phyloP scores from a whole-genome alignment of 1,140 invertebrate species.

The Idris sp. region DNA sequence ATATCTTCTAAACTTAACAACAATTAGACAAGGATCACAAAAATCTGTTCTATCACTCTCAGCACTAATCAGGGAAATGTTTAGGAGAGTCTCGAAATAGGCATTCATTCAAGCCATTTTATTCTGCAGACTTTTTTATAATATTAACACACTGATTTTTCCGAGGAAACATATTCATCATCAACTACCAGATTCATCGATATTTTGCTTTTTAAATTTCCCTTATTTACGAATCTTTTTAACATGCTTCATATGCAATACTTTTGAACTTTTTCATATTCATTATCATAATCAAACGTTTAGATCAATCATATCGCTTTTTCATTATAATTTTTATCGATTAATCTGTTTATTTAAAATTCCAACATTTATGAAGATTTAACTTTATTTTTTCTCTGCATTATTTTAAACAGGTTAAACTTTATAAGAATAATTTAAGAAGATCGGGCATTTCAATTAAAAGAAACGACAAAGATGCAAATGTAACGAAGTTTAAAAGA shows the following conservation, averaged over 20 bases:
- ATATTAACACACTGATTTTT: constrained; percentile 61
- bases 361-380: background rate
- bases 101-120: constrained; percentile 52
- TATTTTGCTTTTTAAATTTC: constrained; percentile 55
- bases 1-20: constrained; percentile 52
- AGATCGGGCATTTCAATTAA: constrained; percentile 37
- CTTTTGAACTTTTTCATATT: constrained; percentile 49
- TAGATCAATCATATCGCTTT: constrained; percentile 49
- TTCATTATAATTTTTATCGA: constrained; percentile 45
- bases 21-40: constrained; percentile 52
- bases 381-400: no score
- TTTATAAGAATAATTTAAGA: constrained; percentile 61
- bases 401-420: constrained; percentile 63
- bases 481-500: constrained; percentile 30
- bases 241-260: constrained; percentile 57
- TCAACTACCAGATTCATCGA: constrained; percentile 54
- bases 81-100: constrained; percentile 31
- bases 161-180: constrained; percentile 37
- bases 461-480: constrained; percentile 2
- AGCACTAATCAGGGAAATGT: constrained; percentile 59
- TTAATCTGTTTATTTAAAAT: constrained; percentile 31
- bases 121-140: constrained; percentile 52
- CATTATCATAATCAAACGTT: constrained; percentile 52
- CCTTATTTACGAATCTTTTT: constrained; percentile 56
- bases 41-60: constrained; percentile 57